These are phyloP conservation scores for Stichopus chloronotus DNA, from an alignment of 35 echinoderm and acorn worm species.

Conservation along the genomic window DNA sequence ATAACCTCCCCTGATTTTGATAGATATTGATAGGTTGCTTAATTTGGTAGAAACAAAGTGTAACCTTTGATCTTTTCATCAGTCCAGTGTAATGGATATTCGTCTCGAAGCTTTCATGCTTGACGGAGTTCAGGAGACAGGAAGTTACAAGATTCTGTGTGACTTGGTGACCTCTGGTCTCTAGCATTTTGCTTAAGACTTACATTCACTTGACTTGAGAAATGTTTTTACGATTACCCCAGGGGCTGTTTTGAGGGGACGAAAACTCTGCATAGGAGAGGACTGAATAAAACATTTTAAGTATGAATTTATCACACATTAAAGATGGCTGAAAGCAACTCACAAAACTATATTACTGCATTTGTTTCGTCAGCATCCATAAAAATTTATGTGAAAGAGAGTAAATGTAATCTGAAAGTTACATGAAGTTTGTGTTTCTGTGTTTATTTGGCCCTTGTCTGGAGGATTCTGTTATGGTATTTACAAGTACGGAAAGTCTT, in stretches of 20 bases:
- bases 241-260: neutral
- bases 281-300: neutral
- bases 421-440: no score
- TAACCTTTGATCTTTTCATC: neutral
- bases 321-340: no score
- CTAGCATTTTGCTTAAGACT: neutral
- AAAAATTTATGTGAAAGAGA: no score
- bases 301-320: neutral
- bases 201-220: neutral
- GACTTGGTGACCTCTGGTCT: neutral
- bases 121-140: neutral
- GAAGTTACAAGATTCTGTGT: conserved; percentile 1
- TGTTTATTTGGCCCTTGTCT: no score
- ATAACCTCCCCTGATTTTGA: no score
- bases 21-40: no score
- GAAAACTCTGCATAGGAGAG: neutral
- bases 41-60: neutral
- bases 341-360: no score
- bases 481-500: no score
- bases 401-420: no score
- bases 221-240: conserved; percentile 20
- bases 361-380: no score
- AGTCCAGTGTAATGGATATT: neutral
- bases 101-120: neutral
- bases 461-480: no score